Evolutionary conservation across 2,113 vertebrate genomes (phyloP), one percentile per base, ranked within the genome.

Genomic region (Alces alces): DNA sequence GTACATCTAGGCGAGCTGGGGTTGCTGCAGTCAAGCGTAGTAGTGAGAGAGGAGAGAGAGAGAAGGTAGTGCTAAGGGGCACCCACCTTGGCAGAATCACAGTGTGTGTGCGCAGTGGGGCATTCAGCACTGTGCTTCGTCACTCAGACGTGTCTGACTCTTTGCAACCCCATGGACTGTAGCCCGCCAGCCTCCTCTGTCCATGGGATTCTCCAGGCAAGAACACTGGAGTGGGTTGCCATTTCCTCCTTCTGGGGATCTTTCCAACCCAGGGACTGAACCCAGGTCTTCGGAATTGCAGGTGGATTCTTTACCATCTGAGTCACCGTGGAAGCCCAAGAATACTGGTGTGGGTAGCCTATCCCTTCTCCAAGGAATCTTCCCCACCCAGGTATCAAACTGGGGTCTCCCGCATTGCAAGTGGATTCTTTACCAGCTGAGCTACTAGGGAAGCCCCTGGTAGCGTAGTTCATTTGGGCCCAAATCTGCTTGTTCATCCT

Each of bases 1-100:
- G 47, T 2, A 13, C 16, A 27, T 19, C 15, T 17, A 47, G 80
- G 30, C 2, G 3, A 15, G 11, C 66, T 39, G 21, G 55, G 36
- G 55, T 6, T 3, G 1, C 19, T 27, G 7, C 2, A 25, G 39
- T 39, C 17, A 36, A 12, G n/a, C 23, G 19, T 3, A 11, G 27
- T 5, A 25, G 17, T 57, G 47, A 61, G 10, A 60, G 45, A 87
- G 39, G 2, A 90, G 70, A 66, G 60, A 52, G 50, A 17, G 52
- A 64, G 61, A 39, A 36, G 6, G 66, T 13, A 79, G 25, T 50
- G 1, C 33, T 45, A 28, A 3, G 1, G 11, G 13, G 2, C 25
- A 17, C 50, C 4, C 66, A 30, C 55, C 28, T 50, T 1, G 12
- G 33, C 27, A 7, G 8, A 28, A 45, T 5, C 13, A 5, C 58